Evolutionary conservation across 2,113 vertebrate species (phyloP), one percentile per base, ranked within the genome.

Genomic region (Genyomyrus donnyi): DNA sequence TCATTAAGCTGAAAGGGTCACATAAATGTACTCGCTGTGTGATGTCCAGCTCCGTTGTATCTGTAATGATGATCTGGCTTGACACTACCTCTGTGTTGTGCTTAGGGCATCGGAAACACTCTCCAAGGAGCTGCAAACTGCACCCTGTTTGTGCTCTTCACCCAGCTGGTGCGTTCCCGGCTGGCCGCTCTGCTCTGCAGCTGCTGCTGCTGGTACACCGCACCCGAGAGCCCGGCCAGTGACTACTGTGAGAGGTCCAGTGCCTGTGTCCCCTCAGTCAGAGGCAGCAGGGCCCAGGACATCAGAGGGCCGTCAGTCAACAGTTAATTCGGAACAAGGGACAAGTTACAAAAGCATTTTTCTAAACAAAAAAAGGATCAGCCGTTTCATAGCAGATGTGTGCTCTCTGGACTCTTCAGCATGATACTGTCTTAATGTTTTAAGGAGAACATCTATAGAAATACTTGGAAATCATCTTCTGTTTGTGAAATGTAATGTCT

Each of bases 81-180:
- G 9, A 10, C 56, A 7, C 31, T 27, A 1, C n/a, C 21, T 11
- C 9, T n/a, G 3, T 17, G 74, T 87, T 39, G 17, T 85, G 19
- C 31, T 0, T 96, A 99, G 98, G 98, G 98, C 0, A 95, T 99
- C 0, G 98, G 98, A 11, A 99, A 99, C 96, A 99, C 97, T 0
- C 98, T 97, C 74, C 98, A 99, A 92, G 98, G 98, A 91, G 98
- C 97, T 0, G 98, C 98, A 91, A 99, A 99, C 95, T 98, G 98
- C 92, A 96, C 98, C 92, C 95, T 97, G 96, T 99, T 99, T 3
- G 97, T 97, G 0, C 92, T 99, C 52, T 97, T 97, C 27, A 99
- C 98, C 0, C 94, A 92, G 0, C 95, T 94, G 0, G 93, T 99
- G 45, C 95, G 98, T 0, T 45, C 92, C 0, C 96, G 97, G 3